Conservation (phyloP, 2,888 invertebrate genomes). For the Oligia latruncula region DNA sequence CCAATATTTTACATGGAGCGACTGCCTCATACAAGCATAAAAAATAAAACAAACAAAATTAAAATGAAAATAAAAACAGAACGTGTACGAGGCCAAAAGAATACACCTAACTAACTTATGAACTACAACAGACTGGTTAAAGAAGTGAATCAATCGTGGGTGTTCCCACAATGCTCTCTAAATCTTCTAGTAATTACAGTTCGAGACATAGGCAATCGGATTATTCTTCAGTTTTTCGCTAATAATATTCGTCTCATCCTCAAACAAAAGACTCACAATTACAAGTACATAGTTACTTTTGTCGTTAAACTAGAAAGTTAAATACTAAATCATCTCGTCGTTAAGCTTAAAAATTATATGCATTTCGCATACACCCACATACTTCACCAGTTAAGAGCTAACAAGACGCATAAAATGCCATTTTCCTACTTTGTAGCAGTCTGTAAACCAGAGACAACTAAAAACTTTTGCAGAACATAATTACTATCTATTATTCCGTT, state of each 20-base stretch:
- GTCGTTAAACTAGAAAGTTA: constrained; percentile 5
- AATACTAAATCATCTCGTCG: constrained; percentile 22
- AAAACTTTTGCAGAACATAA: constrained; percentile 58
- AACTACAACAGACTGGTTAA: too few relatives aligned
- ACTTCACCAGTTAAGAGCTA: constrained; percentile 28
- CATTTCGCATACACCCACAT: constrained; percentile 47
- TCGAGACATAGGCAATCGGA: constrained; percentile 5
- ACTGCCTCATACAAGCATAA: too few relatives aligned
- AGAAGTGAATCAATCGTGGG: neutral
- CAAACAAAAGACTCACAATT: neutral
- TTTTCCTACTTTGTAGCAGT: constrained; percentile 58
- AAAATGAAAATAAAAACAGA: neutral
- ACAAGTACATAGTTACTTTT: constrained; percentile 5
- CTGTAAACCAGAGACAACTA: constrained; percentile 51
- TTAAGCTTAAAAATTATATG: constrained; percentile 45
- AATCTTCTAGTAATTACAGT: neutral
- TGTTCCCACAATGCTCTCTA: neutral
- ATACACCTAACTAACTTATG: neutral
- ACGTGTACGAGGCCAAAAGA: neutral
- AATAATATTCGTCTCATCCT: constrained; percentile 10
- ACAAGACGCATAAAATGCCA: constrained; percentile 41
- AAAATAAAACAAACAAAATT: too few relatives aligned
- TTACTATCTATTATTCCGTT: constrained; percentile 62
- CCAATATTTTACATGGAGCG: neutral
- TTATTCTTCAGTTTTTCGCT: constrained; percentile 10